Conservation (phyloP, 1,140 invertebrate genomes). For the Orchestia grillus region DNA sequence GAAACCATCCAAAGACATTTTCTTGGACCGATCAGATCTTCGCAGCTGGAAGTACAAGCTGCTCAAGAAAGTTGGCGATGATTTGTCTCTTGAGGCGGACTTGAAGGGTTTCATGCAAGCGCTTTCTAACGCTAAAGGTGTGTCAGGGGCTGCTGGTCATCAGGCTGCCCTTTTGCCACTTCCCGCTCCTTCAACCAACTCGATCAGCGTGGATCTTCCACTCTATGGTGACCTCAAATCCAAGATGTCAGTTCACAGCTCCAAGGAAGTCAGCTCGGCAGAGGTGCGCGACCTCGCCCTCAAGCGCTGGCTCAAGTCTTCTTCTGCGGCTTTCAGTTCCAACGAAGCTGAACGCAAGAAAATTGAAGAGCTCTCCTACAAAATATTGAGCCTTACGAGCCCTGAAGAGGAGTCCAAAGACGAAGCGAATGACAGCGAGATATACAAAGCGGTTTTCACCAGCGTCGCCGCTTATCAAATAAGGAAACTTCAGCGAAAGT, state of each 20-base stretch:
- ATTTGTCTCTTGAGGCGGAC: background rate
- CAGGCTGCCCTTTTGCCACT: background rate
- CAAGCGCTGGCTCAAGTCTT: slow-evolving; percentile 28
- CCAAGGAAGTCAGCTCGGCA: slow-evolving; percentile 16
- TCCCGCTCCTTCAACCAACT: background rate
- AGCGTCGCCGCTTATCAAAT: slow-evolving; percentile 50
- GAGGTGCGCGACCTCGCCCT: slow-evolving; percentile 3
- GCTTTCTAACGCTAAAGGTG: slow-evolving; percentile 21
- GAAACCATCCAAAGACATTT: background rate
- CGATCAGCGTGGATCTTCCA: background rate
- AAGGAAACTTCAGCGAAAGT: slow-evolving; percentile 42
- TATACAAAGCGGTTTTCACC: slow-evolving; percentile 55
- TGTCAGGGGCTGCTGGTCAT: background rate
- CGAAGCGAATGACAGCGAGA: slow-evolving; percentile 52
- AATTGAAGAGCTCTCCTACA: slow-evolving; percentile 44
- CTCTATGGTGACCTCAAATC: background rate
- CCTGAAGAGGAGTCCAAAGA: slow-evolving; percentile 54
- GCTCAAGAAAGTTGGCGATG: slow-evolving; percentile 11
- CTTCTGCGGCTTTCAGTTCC: background rate
- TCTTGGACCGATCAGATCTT: slow-evolving; percentile 28
- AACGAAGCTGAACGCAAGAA: slow-evolving; percentile 43
- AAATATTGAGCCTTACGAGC: background rate
- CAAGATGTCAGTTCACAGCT: slow-evolving; percentile 17
- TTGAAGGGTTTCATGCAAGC: background rate
- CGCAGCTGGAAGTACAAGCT: background rate